Percentiles rank a stretch among this genome's conserved stretches.
Conservation (phyloP, 2,797 vertebrate genomes). For the Ciconia nigra region DNA sequence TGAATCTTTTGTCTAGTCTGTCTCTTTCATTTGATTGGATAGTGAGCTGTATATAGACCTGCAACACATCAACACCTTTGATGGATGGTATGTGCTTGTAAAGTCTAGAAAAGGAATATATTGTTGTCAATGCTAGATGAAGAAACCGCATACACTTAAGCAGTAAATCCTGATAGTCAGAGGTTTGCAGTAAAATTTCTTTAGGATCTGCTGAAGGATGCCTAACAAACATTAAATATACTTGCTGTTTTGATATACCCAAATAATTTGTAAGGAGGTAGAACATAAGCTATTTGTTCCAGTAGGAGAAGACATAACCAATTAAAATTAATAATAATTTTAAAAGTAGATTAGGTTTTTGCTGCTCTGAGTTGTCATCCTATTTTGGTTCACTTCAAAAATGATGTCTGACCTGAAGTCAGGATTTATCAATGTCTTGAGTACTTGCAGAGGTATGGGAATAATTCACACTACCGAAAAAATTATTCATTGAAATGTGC, state of each 20-base stretch:
- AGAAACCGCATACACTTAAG: neutral
- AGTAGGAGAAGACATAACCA: neutral
- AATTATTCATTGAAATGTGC: neutral
- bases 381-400: neutral
- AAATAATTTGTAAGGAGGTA: neutral
- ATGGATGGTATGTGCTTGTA: neutral
- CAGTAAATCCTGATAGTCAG: neutral
- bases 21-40: neutral
- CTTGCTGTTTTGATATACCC: neutral
- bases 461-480: neutral
- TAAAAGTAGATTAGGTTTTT: neutral
- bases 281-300: neutral
- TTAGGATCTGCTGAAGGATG: neutral
- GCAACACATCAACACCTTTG: neutral
- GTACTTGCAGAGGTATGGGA: neutral
- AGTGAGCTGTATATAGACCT: neutral
- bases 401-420: neutral
- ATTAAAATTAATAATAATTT: neutral
- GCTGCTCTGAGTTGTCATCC: neutral
- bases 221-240: neutral
- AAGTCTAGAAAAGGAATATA: neutral
- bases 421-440: neutral
- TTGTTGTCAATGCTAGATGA: neutral
- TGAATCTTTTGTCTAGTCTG: neutral
- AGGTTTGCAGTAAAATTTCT: neutral